Evolutionary conservation across 2,888 invertebrate species (phyloP).

Genomic region (Bibio marci): DNA sequence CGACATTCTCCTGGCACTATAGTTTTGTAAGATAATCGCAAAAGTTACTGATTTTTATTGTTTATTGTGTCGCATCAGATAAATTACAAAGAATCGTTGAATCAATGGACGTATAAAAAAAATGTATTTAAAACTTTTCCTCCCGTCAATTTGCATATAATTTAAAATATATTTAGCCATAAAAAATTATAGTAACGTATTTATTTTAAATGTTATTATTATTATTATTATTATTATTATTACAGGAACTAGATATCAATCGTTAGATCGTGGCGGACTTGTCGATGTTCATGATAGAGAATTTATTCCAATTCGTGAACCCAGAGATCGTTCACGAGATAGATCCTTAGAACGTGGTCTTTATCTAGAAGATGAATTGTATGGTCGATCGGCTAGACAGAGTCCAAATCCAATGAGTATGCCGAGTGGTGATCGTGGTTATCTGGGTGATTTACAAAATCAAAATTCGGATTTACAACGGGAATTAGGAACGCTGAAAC

Average conservation of each 20-base stretch:
- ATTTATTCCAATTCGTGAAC: constrained; percentile 69
- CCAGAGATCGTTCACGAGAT: constrained; percentile 48
- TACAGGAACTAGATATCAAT: constrained; percentile 42
- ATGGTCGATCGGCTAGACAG: constrained; percentile 48
- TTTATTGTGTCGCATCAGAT: too few relatives aligned
- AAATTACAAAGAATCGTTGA: too few relatives aligned
- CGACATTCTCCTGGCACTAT: too few relatives aligned
- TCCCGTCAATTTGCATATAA: too few relatives aligned
- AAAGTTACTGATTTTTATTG: too few relatives aligned
- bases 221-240: too few relatives aligned
- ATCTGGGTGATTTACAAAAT: constrained; percentile 74
- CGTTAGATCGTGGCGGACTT: constrained; percentile 50
- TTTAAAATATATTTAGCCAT: too few relatives aligned
- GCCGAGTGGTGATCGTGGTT: constrained; percentile 39
- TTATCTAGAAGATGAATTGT: constrained; percentile 53
- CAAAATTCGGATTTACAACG: constrained; percentile 90
- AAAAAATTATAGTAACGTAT: too few relatives aligned
- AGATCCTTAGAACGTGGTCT: constrained; percentile 49
- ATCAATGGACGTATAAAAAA: too few relatives aligned
- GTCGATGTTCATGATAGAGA: constrained; percentile 65
- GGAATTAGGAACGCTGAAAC: constrained; percentile 79
- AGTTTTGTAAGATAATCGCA: too few relatives aligned
- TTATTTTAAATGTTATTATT: too few relatives aligned
- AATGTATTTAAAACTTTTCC: too few relatives aligned
- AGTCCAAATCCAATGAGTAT: constrained; percentile 46